Evolutionary conservation across 2,888 invertebrate species (phyloP), one percentile per base, ranked within the genome.

Genomic region (Epinotia brunnichana): DNA sequence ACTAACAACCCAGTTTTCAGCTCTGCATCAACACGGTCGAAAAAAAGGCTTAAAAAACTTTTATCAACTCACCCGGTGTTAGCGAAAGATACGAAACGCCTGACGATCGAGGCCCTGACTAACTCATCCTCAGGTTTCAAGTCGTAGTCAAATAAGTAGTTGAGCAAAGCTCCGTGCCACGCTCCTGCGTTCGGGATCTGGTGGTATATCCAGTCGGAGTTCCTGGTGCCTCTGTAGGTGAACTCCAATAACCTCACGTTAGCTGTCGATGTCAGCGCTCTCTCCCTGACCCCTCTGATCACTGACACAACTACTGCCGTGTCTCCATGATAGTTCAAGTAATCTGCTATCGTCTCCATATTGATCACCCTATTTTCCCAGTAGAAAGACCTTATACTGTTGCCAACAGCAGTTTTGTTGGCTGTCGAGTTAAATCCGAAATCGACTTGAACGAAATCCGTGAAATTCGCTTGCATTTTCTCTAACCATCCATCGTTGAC

Each of bases 241-340:
- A 92, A 91, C 69, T 90, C 88, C 35, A 90, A 76, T 9, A 92
- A 74, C 29, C 89, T 82, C 0, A 91, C 88, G 67, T 80, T 79
- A 2, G 80, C 80, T 10, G 54, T 80, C 0, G 91, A 89, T 1
- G 85, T 86, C 0, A 76, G 66, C 1, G 86, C 86, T 74, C 92
- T 85, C 77, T 90, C 90, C 19, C 78, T 81, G 2, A 84, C 86
- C 9, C 85, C 85, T 81, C 87, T 84, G 39, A 91, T 86, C 0
- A 82, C 80, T 0, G 93, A 85, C 4, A 90, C 82, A 2, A 86
- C 76, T 5, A 90, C 81, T 48, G 89, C 77, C 3, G 85, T 86
- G 60, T 93, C 93, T 19, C 93, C 93, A 48, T 90, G 81, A 70
- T 87, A 93, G 17, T 87, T 87, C 39, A 93, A 81, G 73, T 80